Evolutionary conservation across 2,113 vertebrate species (phyloP).

Genomic region (Erythrocercus mccallii): DNA sequence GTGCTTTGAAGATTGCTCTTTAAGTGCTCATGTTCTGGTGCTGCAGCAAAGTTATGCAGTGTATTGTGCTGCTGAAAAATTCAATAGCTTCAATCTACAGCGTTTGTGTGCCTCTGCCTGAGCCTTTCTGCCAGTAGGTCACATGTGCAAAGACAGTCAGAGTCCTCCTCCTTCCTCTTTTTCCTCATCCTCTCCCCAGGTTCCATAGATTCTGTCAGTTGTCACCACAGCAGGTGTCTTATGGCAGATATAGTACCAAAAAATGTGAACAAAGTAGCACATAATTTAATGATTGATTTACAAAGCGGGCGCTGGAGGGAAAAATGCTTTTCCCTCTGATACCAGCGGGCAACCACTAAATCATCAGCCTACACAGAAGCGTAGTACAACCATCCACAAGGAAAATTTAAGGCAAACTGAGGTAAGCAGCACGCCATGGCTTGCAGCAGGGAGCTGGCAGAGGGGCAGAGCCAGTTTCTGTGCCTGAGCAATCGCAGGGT

Average conservation of each 20-base stretch:
- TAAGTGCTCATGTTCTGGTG: neutral
- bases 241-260: neutral
- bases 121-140: neutral
- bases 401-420: neutral
- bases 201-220: neutral
- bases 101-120: neutral
- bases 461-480: neutral
- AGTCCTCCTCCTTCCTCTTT: neutral
- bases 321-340: neutral
- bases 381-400: neutral
- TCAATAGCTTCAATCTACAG: neutral
- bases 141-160: neutral
- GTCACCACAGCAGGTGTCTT: neutral
- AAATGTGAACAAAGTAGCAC: neutral
- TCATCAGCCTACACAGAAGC: neutral
- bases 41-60: neutral
- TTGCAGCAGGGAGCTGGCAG: neutral
- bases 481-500: accelerated
- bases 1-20: neutral
- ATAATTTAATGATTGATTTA: slow-evolving; percentile 30
- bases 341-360: neutral
- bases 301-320: neutral
- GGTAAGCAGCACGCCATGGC: neutral
- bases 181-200: neutral
- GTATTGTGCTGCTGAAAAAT: slow-evolving; percentile 10